Conservation (phyloP, 2,888 invertebrate species). For the Lordiphosa andalusiaca region DNA sequence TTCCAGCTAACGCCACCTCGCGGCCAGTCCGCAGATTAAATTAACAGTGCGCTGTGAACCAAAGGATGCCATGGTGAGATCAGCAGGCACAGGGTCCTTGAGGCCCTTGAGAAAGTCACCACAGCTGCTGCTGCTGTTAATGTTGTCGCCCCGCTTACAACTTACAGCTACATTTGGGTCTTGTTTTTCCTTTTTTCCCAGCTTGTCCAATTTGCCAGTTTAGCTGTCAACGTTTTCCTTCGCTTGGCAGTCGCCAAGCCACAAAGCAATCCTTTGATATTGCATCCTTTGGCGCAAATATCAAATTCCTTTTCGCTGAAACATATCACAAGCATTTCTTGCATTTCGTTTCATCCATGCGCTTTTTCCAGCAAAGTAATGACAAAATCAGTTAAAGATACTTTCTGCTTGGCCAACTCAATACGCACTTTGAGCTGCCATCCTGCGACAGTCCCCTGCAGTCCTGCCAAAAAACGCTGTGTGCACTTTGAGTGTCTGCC, state of each 20-base stretch:
- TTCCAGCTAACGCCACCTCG: slow-evolving; percentile 77
- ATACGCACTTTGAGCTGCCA: slow-evolving; percentile 16
- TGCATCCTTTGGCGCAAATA: slow-evolving; percentile 71
- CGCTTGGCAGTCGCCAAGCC: slow-evolving; percentile 38
- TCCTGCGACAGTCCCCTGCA: not conserved
- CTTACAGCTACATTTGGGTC: slow-evolving; percentile 44
- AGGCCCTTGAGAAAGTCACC: slow-evolving; percentile 66
- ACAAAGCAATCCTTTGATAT: slow-evolving; percentile 70
- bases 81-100: slow-evolving; percentile 30
- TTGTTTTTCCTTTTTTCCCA: slow-evolving; percentile 17
- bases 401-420: slow-evolving; percentile 31
- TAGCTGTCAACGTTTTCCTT: slow-evolving; percentile 59
- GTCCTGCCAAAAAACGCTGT: slow-evolving; percentile 20
- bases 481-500: slow-evolving; percentile 39
- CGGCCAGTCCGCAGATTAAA: slow-evolving; percentile 76
- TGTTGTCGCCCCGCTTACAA: slow-evolving; percentile 7
- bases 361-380: slow-evolving; percentile 51
- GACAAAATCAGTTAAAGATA: slow-evolving; percentile 62
- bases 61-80: slow-evolving; percentile 55
- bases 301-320: slow-evolving; percentile 60
- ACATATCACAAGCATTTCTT: slow-evolving; percentile 34
- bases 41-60: slow-evolving; percentile 62
- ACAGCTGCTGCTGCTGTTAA: slow-evolving; percentile 54
- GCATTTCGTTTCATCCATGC: slow-evolving; percentile 31
- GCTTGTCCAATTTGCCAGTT: slow-evolving; percentile 64